phyloP scores from a whole-genome alignment of 64 coral and sea anemone genomes.

The Trachythela sp. region DNA sequence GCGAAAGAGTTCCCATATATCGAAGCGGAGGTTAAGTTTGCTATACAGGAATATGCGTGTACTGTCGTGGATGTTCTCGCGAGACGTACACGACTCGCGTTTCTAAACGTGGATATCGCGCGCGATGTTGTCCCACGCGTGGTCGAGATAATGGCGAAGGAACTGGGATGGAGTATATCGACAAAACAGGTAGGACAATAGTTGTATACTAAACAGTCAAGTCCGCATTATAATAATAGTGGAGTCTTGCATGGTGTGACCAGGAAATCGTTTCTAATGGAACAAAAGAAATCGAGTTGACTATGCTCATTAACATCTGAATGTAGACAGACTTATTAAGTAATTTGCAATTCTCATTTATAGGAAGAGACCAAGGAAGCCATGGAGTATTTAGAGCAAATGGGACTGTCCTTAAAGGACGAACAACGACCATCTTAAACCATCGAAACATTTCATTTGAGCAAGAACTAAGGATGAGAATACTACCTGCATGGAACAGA shows the following conservation, averaged over 20 bases:
- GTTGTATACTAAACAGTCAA: background rate
- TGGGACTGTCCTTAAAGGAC: background rate
- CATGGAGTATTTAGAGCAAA: background rate
- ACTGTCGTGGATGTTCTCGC: slow-evolving; percentile 85
- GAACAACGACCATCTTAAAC: background rate
- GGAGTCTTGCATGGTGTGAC: background rate
- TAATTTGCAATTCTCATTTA: background rate
- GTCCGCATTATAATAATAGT: no score
- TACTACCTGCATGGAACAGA: no score
- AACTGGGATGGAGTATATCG: slow-evolving; percentile 71
- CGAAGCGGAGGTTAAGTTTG: slow-evolving; percentile 87
- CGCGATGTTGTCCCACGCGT: slow-evolving; percentile 68
- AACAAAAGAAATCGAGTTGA: background rate
- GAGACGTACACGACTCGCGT: slow-evolving; percentile 80
- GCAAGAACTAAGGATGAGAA: no score
- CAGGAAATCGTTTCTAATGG: no score
- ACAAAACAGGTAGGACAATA: slow-evolving; percentile 59
- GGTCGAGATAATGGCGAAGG: slow-evolving; percentile 87
- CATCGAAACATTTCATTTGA: background rate
- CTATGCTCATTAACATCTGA: background rate
- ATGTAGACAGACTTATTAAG: background rate
- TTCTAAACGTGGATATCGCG: slow-evolving; percentile 73
- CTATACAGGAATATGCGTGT: slow-evolving; percentile 81
- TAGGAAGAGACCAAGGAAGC: background rate
- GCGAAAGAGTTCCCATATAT: slow-evolving; percentile 84